These are phyloP conservation scores for Drosophila repletoides DNA, from an alignment of 1,140 invertebrate genomes.

Conservation along the genomic window DNA sequence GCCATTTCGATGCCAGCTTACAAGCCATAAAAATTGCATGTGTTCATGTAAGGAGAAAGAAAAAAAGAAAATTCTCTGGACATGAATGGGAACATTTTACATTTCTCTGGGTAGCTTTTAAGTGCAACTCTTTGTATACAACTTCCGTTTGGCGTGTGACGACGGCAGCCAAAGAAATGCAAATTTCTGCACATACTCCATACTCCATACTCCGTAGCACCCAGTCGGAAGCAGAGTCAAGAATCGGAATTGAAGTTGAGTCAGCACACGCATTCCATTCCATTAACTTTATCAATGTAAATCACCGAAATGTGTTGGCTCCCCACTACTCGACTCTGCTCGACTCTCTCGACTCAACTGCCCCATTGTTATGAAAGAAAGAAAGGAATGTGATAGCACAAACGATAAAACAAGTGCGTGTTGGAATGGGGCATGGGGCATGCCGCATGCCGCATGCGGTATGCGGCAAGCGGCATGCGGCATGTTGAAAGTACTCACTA, in stretches of 20 bases:
- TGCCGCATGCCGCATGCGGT: too few relatives aligned
- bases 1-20: constrained; percentile 57
- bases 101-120: constrained; percentile 63
- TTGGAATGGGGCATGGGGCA: constrained; percentile 5
- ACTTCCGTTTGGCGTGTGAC: constrained; percentile 79
- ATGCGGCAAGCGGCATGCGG: neutral
- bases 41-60: constrained; percentile 40
- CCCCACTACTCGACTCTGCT: neutral
- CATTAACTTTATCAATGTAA: constrained; percentile 80
- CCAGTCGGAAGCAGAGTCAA: neutral
- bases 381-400: constrained; percentile 37
- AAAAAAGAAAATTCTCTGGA: too few relatives aligned
- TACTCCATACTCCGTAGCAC: neutral
- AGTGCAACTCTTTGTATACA: constrained; percentile 81
- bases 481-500: constrained; percentile 39
- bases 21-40: constrained; percentile 76
- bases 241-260: constrained; percentile 56
- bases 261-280: constrained; percentile 77
- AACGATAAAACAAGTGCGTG: constrained; percentile 50
- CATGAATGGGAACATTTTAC: constrained; percentile 64
- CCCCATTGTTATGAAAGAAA: constrained; percentile 39
- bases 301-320: constrained; percentile 73
- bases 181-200: constrained; percentile 62
- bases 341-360: neutral
- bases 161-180: constrained; percentile 64